A percentile compares a stretch with the other conserved stretches of the same genome.
Evolutionary conservation across 2,888 invertebrate species (phyloP).

Genomic region (Parascotia fuliginaria): DNA sequence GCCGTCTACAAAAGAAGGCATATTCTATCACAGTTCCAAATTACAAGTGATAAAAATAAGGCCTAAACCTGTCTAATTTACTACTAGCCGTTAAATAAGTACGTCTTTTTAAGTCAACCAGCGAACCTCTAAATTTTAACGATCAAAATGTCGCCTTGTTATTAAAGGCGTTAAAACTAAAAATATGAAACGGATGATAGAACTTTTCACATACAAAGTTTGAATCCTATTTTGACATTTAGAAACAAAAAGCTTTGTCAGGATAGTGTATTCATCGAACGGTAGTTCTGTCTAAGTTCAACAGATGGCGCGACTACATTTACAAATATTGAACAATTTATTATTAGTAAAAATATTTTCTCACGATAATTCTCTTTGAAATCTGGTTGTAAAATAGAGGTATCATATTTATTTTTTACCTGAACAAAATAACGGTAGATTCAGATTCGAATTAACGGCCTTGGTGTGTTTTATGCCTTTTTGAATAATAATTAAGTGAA

Average conservation of each 20-base stretch:
- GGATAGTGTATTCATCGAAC: conserved; percentile 18
- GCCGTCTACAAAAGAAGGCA: too few species aligned
- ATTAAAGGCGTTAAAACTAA: background rate
- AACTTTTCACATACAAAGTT: background rate
- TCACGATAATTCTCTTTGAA: conserved; percentile 29
- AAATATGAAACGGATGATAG: background rate
- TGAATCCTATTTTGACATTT: background rate
- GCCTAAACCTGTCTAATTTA: too few species aligned
- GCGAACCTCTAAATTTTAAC: too few species aligned
- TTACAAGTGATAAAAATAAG: too few species aligned
- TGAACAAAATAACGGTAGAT: conserved; percentile 22
- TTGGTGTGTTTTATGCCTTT: conserved; percentile 9
- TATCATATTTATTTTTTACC: conserved; percentile 22
- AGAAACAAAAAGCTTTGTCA: background rate
- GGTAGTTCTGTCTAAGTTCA: conserved; percentile 25
- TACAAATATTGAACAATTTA: conserved; percentile 28
- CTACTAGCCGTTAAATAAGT: too few species aligned
- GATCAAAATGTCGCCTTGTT: too few species aligned
- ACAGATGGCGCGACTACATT: conserved; percentile 25
- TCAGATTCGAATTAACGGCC: conserved; percentile 13
- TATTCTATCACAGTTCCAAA: too few species aligned
- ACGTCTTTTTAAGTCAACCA: too few species aligned
- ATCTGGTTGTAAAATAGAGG: conserved; percentile 22
- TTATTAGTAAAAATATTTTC: conserved; percentile 22
- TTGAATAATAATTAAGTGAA: too few species aligned